A percentile compares a stretch with the other conserved stretches of the same genome.
These are phyloP conservation scores for Pogonus chalceus DNA, from an alignment of 1,140 invertebrate species.

Conservation along the genomic window DNA sequence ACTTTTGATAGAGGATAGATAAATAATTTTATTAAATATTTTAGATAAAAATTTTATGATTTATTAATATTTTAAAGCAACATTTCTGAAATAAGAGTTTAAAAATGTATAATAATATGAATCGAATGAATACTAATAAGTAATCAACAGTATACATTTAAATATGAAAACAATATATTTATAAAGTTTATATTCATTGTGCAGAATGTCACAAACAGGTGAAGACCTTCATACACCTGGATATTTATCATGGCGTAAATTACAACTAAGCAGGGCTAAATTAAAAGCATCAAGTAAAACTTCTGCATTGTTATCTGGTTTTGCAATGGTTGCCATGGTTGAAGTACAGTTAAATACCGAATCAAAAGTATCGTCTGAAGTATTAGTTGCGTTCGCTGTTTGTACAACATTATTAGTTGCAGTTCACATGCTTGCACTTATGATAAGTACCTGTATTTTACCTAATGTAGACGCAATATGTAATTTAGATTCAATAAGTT, in stretches of 20 bases:
- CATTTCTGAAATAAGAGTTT: too few relatives aligned
- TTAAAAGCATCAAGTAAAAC: conserved; percentile 95
- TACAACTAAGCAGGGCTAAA: conserved; percentile 87
- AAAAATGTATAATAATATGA: too few relatives aligned
- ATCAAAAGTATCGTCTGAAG: conserved; percentile 46
- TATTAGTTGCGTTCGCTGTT: conserved; percentile 88
- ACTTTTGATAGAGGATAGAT: too few relatives aligned
- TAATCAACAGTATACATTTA: conserved; percentile 1
- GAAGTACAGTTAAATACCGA: conserved; percentile 77
- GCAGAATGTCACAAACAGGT: conserved; percentile 56
- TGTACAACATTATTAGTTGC: conserved; percentile 93
- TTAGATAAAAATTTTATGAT: too few relatives aligned
- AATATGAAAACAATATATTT: conserved; percentile 3
- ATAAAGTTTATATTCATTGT: conserved; percentile 15
- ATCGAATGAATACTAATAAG: too few relatives aligned
- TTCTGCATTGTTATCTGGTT: conserved; percentile 89
- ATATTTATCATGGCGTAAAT: conserved; percentile 80
- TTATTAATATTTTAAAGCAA: too few relatives aligned
- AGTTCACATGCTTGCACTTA: conserved; percentile 94
- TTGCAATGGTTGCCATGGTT: conserved; percentile 98
- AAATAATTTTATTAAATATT: too few relatives aligned
- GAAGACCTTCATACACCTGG: conserved; percentile 70
- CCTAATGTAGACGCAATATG: conserved; percentile 87
- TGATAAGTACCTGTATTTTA: conserved; percentile 98
- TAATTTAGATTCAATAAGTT: conserved; percentile 71